Base-by-base conservation (phyloP, 2,113 vertebrate genomes). In the Lophotis ruficrista region DNA sequence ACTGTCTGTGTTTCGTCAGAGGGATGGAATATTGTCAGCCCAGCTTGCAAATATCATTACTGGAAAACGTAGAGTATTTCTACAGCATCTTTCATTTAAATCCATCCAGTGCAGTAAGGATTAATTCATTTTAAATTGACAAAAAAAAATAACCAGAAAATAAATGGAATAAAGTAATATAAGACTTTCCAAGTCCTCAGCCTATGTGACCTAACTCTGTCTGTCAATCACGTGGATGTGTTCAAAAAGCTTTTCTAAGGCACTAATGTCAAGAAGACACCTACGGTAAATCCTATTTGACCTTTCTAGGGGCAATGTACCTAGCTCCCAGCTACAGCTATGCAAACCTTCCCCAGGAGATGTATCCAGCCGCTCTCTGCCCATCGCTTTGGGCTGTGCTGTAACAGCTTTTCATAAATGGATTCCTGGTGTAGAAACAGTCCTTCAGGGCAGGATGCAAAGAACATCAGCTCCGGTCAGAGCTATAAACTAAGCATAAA, bases 271-370 rank as follows among this genome's bases (percentile, higher is more conserved):
- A 84, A 9, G 69, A 65, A 94, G 54, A 68, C 48, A 82, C 68
- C 61, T 72, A 43, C 28, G 45, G 73, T 87, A 93, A 96, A 87
- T 93, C 83, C 92, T 91, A 18, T 72, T 87, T 94, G 89, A 91
- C 91, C 94, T 96, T 96, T 94, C 90, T 81, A 53, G 83, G 66
- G 76, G n/a, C 61, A 79, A 57, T n/a, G 61, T 78, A 73, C 69
- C 33, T 45, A 51, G 54, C 75, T 90, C 31, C 71, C 57, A 79
- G 91, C 80, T 83, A 48, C 80, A 89, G 88, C 90, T 84, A 83
- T n/a, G 53, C 61, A 78, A 77, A 33, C 50, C 48, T 65, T 84
- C 53, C 92, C 72, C 95, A 53, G 50, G 96, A 95, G 92, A 82
- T 20, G 7, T 2, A 89, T n/a, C 77, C 72, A 71, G 61, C 53